Evolutionary conservation across 2,113 vertebrate genomes (phyloP), one percentile per base, ranked within the genome.

Genomic region (Cathartes aura): DNA sequence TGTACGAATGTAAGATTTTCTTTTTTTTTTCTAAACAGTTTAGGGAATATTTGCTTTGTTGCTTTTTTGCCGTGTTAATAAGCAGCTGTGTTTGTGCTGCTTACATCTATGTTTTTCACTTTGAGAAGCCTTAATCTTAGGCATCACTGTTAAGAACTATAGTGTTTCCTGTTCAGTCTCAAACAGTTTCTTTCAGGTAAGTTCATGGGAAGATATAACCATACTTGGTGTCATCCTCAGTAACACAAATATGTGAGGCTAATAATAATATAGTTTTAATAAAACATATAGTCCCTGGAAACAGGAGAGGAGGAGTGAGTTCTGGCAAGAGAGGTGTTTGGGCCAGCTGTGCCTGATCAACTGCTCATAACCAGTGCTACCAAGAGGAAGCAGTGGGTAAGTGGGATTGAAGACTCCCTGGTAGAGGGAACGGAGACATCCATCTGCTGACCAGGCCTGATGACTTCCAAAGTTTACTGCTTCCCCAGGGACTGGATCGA

Each of bases 11-110:
- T 90, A 86, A 75, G 56, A 56, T 73, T 83, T 81, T 71, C 2
- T 36, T 62, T 52, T n/a, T 34, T 80, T 80, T 67, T 60, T 43
- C 53, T 38, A 11, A 55, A 26, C n/a, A 83, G 38, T 88, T 90
- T 82, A 84, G 89, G 90, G 89, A 95, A 63, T 95, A 93, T 95
- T 97, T 93, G 52, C 68, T 93, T 60, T 80, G 66, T 63, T 55
- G 60, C 11, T 70, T 95, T 96, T 94, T 71, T 92, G 38, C 76
- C 4, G 1, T 72, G 47, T 97, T 95, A 95, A 92, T 90, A 97
- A 92, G 73, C 68, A 92, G 89, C 89, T 97, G 81, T 90, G 91
- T 98, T 97, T 97, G 29, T 95, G 82, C 89, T 98, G 84, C 38
- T 43, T 85, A 15, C 21, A 12, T 74, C n/a, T 84, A 17, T 60